Evolutionary conservation across 1,140 invertebrate genomes (phyloP).

Genomic region (Melanaphis sacchari): DNA sequence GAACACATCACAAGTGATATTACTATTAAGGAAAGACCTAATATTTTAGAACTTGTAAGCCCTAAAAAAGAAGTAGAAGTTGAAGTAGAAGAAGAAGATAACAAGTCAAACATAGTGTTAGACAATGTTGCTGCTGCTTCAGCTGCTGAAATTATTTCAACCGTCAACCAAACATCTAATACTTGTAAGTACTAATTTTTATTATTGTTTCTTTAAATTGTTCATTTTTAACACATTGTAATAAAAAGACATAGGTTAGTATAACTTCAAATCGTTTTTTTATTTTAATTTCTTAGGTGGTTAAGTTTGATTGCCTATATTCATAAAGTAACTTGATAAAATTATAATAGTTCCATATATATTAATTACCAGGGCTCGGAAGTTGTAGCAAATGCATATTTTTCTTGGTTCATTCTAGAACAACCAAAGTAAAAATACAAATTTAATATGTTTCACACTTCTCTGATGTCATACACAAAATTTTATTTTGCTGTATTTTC

Average conservation of each 20-base stretch:
- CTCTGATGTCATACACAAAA: too few species aligned
- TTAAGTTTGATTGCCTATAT: neutral
- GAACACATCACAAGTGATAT: neutral
- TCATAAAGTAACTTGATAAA: too few species aligned
- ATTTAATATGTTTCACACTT: too few species aligned
- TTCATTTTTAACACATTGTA: too few species aligned
- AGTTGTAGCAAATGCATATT: too few species aligned
- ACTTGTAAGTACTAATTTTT: slow-evolving; percentile 10
- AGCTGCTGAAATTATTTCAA: slow-evolving; percentile 42
- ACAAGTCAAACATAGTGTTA: neutral
- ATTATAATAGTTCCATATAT: too few species aligned
- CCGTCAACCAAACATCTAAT: slow-evolving; percentile 1
- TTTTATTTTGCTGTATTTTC: too few species aligned
- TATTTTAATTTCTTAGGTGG: neutral
- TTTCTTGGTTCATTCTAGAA: too few species aligned
- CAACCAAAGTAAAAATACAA: too few species aligned
- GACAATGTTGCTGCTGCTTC: slow-evolving; percentile 23
- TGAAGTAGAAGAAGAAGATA: neutral
- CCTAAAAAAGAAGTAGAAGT: neutral
- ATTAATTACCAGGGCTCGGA: too few species aligned
- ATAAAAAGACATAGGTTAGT: neutral
- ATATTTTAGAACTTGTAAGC: neutral
- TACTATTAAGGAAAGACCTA: neutral
- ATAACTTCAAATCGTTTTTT: neutral
- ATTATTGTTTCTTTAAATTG: neutral